Evolutionary conservation across 2,797 vertebrate species (phyloP).

Genomic region (Sparidentex hasta): DNA sequence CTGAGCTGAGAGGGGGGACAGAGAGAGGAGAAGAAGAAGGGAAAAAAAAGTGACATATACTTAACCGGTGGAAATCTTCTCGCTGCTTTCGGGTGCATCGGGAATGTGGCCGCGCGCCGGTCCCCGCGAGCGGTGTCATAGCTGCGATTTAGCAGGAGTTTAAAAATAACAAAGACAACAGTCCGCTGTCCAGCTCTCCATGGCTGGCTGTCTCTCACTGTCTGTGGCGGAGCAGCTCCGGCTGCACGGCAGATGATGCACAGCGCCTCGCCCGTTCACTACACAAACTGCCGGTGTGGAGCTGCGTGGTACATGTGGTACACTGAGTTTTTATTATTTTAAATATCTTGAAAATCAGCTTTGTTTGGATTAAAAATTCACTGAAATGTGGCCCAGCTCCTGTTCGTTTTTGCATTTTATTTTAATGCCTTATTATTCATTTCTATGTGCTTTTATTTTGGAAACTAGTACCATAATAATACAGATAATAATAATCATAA

Average conservation of each 20-base stretch:
- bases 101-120: slow-evolving; percentile 70
- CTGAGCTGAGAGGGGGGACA: slow-evolving; percentile 49
- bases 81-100: slow-evolving; percentile 81
- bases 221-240: slow-evolving; percentile 67
- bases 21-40: background rate
- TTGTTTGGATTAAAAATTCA: too few species aligned
- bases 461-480: too few species aligned
- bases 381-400: too few species aligned
- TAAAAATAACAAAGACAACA: slow-evolving; percentile 88
- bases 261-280: slow-evolving; percentile 87
- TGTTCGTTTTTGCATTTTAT: too few species aligned
- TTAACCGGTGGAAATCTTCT: slow-evolving; percentile 83
- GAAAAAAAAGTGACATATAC: slow-evolving; percentile 84
- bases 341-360: too few species aligned
- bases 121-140: slow-evolving; percentile 78
- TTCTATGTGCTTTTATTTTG: too few species aligned
- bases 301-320: slow-evolving; percentile 32
- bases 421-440: too few species aligned
- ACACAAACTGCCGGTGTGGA: slow-evolving; percentile 72
- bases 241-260: slow-evolving; percentile 71
- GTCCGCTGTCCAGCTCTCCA: slow-evolving; percentile 86
- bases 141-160: slow-evolving; percentile 81
- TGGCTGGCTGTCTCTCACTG: slow-evolving; percentile 84
- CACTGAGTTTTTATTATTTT: background rate
- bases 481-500: too few species aligned